Conservation (phyloP, 2,888 invertebrate genomes). For the Sarcophaga carnaria region DNA sequence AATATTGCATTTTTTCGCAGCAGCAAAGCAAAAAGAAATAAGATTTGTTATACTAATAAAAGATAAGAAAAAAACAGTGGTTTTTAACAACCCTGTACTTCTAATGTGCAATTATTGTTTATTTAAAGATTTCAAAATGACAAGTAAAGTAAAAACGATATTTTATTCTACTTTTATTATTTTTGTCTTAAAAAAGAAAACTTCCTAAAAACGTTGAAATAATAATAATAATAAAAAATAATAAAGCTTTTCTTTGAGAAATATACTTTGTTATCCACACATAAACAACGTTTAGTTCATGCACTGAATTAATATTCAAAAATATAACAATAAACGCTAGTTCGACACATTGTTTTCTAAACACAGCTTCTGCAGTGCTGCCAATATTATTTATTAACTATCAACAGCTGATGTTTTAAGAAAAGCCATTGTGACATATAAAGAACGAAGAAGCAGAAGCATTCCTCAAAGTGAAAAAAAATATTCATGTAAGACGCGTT, state of each 20-base stretch:
- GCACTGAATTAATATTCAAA: background rate
- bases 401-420: background rate
- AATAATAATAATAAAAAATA: no score
- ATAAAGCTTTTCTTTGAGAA: no score
- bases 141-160: background rate
- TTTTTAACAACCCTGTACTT: no score
- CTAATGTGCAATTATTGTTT: no score
- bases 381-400: background rate
- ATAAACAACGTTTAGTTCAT: no score
- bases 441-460: constrained; percentile 9
- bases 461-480: constrained; percentile 10
- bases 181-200: no score
- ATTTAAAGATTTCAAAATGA: no score
- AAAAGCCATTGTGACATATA: background rate
- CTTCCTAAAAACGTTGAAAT: no score
- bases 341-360: background rate
- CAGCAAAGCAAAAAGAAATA: background rate
- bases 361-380: background rate
- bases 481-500: constrained; percentile 18
- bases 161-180: background rate
- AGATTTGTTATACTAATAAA: background rate
- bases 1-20: constrained; percentile 31
- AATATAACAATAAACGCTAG: background rate
- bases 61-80: background rate
- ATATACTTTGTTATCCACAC: no score